These are phyloP conservation scores for Gila robusta DNA, from an alignment of 2,797 vertebrate genomes.

Conservation along the genomic window DNA sequence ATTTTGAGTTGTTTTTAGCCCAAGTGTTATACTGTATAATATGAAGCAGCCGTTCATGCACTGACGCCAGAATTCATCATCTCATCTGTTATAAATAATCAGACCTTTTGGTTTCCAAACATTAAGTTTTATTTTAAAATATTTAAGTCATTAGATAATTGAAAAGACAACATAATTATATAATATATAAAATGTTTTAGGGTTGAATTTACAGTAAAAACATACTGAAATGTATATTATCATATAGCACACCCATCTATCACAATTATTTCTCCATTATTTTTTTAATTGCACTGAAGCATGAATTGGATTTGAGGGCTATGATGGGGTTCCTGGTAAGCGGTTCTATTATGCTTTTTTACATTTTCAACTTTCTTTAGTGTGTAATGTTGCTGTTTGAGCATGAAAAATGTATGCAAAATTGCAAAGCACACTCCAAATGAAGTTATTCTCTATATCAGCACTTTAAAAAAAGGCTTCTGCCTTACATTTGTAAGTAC, in stretches of 20 bases:
- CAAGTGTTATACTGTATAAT: constrained; percentile 20
- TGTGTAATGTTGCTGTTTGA: background rate
- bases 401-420: too few species aligned
- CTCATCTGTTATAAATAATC: constrained; percentile 13
- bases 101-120: background rate
- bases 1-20: constrained; percentile 21
- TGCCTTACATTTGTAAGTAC: too few species aligned
- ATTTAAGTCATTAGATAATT: background rate
- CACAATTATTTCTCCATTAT: background rate
- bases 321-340: background rate
- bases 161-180: background rate
- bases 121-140: background rate
- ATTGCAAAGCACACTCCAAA: too few species aligned
- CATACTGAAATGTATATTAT: background rate
- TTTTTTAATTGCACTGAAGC: background rate
- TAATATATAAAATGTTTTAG: background rate
- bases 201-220: background rate
- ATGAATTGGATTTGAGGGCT: background rate
- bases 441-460: too few species aligned
- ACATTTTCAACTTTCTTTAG: background rate
- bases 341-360: background rate
- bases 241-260: background rate
- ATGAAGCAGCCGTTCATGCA: constrained; percentile 11
- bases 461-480: too few species aligned
- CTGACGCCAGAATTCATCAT: background rate